Percentiles rank a stretch among this genome's conserved stretches.
Evolutionary conservation across 1,140 invertebrate species (phyloP).

Genomic region (Muscidifurax raptorellus): DNA sequence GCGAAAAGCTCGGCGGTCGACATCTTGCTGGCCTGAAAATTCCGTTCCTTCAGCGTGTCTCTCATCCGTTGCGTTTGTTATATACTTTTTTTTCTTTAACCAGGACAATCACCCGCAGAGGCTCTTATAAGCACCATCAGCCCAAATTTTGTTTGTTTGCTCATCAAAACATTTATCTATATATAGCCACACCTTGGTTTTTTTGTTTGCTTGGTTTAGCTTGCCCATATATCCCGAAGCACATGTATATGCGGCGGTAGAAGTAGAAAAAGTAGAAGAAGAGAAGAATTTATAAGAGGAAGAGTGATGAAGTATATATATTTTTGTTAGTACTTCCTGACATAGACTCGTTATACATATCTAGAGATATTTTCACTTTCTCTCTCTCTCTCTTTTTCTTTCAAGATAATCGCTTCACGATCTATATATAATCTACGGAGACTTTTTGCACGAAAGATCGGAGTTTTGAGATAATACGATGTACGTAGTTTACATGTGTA

Average conservation of each 20-base stretch:
- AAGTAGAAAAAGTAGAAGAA: constrained; percentile 16
- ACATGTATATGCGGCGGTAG: constrained; percentile 9
- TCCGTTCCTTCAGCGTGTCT: neutral
- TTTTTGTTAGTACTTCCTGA: constrained; percentile 51
- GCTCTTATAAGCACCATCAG: constrained; percentile 17
- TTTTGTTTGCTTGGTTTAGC: constrained; percentile 33
- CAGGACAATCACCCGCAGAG: neutral
- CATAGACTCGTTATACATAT: constrained; percentile 17
- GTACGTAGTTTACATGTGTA: neutral
- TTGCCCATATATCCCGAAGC: constrained; percentile 47
- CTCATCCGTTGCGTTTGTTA: neutral
- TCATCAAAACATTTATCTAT: constrained; percentile 3
- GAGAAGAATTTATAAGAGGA: constrained; percentile 3
- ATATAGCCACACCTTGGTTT: constrained; percentile 38
- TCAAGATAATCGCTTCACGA: neutral
- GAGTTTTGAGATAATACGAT: too few relatives aligned
- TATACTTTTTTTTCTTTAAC: constrained; percentile 18
- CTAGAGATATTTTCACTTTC: neutral
- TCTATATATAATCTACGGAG: neutral
- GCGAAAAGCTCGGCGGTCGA: constrained; percentile 61
- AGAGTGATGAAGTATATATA: constrained; percentile 38
- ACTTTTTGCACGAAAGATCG: neutral
- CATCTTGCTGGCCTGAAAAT: constrained; percentile 70
- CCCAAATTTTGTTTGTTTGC: neutral
- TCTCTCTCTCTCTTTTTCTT: neutral